Evolutionary conservation across 2,888 invertebrate genomes (phyloP), one percentile per base, ranked within the genome.

Genomic region (Desoria tigrina): DNA sequence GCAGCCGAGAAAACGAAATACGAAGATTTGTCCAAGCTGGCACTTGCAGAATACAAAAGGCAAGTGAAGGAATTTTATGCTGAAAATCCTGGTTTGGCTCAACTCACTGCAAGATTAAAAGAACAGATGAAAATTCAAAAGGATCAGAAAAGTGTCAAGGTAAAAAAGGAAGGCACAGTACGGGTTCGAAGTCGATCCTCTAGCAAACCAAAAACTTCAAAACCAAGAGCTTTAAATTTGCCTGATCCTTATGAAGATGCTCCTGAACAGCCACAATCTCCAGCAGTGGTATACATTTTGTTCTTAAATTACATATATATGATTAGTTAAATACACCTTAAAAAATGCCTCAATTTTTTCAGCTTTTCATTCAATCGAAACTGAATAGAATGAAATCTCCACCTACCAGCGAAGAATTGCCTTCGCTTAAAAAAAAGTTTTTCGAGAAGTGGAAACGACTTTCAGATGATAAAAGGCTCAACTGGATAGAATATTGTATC

Each of bases 401-500:
- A 11, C 71, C 73, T 1, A 56, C 56, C 2, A 18, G 21, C 9
- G 65, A 54, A 14, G 63, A 65, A 14, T 63, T 74, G 28, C 26
- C 66, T 2, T 42, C 37, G 14, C 23, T 72, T 4, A 70, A 68
- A 39, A 9, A n/a, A 1, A 66, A 68, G 23, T 72, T 65, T 37
- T 14, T 51, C 3, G 45, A 42, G 1, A 71, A 70, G 54, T 76
- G 67, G 63, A 51, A 68, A 32, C 53, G 49, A 11, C 37, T 74
- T 16, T 54, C 61, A 7, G 50, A 68, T n/a, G 14, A 27, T 7
- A 74, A 73, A 54, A 72, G 68, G 49, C 61, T 63, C 1, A 73
- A 72, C 54, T 74, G 71, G 71, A 73, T 76, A 16, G 59, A 68
- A 3, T 61, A 56, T 14, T 64, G 65, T 24, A 61, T 76, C 2